phyloP scores from a whole-genome alignment of 2,113 vertebrate genomes.

The Hemiprocne comata region DNA sequence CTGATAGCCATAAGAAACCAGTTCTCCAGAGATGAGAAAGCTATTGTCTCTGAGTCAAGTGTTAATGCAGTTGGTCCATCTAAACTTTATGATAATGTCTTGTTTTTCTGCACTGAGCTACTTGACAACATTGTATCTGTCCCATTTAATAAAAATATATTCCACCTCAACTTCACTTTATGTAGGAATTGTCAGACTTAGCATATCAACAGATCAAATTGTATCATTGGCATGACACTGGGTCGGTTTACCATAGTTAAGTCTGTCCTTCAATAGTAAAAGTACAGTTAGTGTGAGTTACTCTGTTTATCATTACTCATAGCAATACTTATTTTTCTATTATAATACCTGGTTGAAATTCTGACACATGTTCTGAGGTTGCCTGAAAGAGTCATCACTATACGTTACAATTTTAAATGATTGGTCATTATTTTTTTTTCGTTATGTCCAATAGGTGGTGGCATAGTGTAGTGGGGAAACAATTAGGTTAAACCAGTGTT shows the following conservation, averaged over 20 bases:
- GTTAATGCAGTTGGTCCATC: not conserved
- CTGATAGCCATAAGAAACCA: not conserved
- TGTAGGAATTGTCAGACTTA: not conserved
- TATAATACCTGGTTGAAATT: slow-evolving; percentile 10
- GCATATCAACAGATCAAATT: not conserved
- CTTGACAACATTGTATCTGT: not conserved
- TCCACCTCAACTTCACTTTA: not conserved
- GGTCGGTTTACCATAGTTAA: not conserved
- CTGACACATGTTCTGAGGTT: not conserved
- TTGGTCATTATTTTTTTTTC: slow-evolving; percentile 25
- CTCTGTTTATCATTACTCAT: not conserved
- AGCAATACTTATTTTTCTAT: not conserved
- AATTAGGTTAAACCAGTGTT: not conserved
- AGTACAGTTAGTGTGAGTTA: not conserved
- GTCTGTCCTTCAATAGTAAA: not conserved
- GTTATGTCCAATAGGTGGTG: not conserved
- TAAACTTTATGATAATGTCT: slow-evolving; percentile 20
- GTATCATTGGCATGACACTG: not conserved
- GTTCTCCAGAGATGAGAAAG: not conserved
- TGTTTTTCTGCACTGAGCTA: not conserved
- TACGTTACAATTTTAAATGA: not conserved
- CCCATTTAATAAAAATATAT: not conserved
- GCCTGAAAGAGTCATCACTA: not conserved
- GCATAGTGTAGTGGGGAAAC: not conserved
- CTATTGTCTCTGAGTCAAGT: not conserved